These are phyloP conservation scores for Campoletis raptor DNA, from an alignment of 2,888 invertebrate genomes.

Conservation along the genomic window DNA sequence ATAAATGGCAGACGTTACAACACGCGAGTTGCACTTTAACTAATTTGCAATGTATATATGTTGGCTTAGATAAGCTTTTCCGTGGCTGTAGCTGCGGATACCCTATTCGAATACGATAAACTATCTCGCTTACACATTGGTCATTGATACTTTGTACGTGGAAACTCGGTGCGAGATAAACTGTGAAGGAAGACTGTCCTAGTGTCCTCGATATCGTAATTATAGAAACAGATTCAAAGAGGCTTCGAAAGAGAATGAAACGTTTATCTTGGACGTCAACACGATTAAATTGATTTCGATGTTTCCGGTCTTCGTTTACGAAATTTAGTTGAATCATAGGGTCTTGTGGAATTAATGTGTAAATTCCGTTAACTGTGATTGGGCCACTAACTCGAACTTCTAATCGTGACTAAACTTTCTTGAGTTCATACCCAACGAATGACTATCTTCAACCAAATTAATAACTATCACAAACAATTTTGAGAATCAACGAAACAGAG, in stretches of 20 bases:
- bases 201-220: constrained; percentile 11
- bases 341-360: neutral
- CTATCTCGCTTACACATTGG: constrained; percentile 66
- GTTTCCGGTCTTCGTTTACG: constrained; percentile 24
- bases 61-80: constrained; percentile 14
- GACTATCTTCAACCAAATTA: neutral
- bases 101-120: constrained; percentile 62
- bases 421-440: neutral
- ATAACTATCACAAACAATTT: neutral
- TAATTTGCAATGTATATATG: constrained; percentile 24
- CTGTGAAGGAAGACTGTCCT: neutral
- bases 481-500: neutral
- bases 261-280: constrained; percentile 22
- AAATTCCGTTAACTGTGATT: neutral
- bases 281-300: constrained; percentile 49
- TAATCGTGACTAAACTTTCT: neutral
- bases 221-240: constrained; percentile 14
- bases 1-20: constrained; percentile 19
- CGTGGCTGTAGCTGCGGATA: constrained; percentile 3
- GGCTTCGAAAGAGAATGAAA: constrained; percentile 7
- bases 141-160: constrained; percentile 25
- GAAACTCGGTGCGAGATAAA: constrained; percentile 11
- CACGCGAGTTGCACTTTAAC: constrained; percentile 30
- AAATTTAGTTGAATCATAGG: neutral
- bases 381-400: neutral